A percentile compares a stretch with the other conserved stretches of the same genome.
phyloP scores from a whole-genome alignment of 2,113 vertebrate species.

The Ivindomyrus marchei region DNA sequence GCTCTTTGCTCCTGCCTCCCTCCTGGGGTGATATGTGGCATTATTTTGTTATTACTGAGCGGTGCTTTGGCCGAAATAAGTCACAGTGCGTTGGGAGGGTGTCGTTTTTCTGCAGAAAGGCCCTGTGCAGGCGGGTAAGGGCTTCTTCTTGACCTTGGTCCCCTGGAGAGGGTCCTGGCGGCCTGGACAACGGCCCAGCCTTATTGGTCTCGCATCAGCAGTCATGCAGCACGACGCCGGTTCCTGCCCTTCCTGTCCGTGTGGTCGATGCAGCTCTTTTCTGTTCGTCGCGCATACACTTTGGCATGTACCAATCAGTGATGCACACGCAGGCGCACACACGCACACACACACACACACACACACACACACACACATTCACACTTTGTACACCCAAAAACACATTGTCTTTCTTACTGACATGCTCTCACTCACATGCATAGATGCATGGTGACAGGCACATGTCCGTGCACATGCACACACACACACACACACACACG shows the following conservation, averaged over 20 bases:
- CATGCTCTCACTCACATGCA: neutral
- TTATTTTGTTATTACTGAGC: neutral
- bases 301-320: neutral
- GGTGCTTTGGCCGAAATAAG: neutral
- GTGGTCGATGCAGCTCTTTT: conserved; percentile 34
- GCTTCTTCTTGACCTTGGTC: neutral
- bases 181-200: neutral
- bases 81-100: neutral
- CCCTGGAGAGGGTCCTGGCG: neutral
- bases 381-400: neutral
- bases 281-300: neutral
- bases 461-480: neutral
- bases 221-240: neutral
- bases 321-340: neutral
- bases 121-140: neutral
- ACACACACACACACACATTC: neutral
- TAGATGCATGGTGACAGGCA: neutral
- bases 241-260: conserved; percentile 51
- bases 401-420: neutral
- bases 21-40: conserved; percentile 15
- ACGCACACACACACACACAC: neutral
- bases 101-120: neutral
- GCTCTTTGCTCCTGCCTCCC: neutral
- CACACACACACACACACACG: neutral
- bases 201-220: neutral